Evolutionary conservation across 2,113 vertebrate genomes (phyloP).

Genomic region (Hyperopisus bebe): DNA sequence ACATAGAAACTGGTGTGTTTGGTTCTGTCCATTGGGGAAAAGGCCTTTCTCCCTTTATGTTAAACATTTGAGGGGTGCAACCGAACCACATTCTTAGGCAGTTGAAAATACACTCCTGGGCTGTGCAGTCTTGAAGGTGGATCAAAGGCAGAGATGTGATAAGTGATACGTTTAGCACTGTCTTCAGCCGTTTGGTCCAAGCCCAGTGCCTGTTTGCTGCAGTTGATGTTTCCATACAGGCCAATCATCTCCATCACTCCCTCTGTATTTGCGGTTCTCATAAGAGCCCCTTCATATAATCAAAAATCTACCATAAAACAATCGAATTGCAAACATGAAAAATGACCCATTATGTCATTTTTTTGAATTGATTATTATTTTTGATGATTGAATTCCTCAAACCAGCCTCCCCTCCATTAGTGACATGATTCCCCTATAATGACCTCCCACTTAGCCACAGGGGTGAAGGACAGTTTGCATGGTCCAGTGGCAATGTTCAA

Average conservation of each 20-base stretch:
- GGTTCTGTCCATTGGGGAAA: constrained; percentile 30
- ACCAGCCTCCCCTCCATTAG: background rate
- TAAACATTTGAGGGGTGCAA: constrained; percentile 42
- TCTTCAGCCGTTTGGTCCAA: constrained; percentile 24
- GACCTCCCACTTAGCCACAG: background rate
- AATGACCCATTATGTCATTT: background rate
- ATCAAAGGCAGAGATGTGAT: constrained; percentile 52
- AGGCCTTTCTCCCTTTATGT: constrained; percentile 32
- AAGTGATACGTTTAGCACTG: constrained; percentile 55
- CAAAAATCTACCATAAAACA: background rate
- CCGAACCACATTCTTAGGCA: constrained; percentile 49
- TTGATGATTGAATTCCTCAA: background rate
- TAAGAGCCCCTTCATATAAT: background rate
- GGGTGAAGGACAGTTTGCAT: background rate
- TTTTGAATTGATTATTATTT: background rate
- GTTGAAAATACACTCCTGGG: constrained; percentile 33
- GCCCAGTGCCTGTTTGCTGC: background rate
- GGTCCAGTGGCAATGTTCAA: background rate
- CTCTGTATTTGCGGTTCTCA: background rate
- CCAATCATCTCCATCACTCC: background rate
- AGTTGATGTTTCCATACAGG: background rate
- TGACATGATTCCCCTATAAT: background rate
- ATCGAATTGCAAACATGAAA: background rate
- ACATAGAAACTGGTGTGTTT: constrained; percentile 28
- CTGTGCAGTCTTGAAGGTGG: constrained; percentile 53